Percentiles rank a stretch among this genome's conserved stretches.
Evolutionary conservation across 2,113 vertebrate genomes (phyloP).

Genomic region (Maccullochella peelii): DNA sequence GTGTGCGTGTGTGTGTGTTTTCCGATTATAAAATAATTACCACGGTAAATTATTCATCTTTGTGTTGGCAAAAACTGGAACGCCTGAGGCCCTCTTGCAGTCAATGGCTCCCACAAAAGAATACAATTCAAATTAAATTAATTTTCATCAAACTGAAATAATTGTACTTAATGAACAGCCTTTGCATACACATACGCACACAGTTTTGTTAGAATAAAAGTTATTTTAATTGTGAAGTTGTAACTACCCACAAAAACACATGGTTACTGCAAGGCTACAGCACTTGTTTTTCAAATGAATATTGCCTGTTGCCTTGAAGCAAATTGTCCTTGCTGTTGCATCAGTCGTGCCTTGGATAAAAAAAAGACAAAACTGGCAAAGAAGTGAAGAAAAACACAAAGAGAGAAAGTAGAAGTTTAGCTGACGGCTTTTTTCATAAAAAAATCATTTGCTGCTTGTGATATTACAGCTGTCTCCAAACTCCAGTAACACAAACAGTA

Average conservation of each 20-base stretch:
- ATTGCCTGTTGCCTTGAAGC: conserved; percentile 18
- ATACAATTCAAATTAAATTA: conserved; percentile 18
- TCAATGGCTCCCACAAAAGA: conserved; percentile 1
- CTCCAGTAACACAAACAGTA: conserved; percentile 20
- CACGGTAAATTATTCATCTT: conserved; percentile 49
- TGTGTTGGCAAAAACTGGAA: conserved; percentile 31
- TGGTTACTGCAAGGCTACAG: neutral
- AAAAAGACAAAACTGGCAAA: conserved; percentile 20
- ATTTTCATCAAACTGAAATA: conserved; percentile 25
- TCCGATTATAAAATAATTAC: conserved; percentile 39
- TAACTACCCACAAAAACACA: neutral
- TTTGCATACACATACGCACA: neutral
- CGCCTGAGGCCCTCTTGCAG: neutral
- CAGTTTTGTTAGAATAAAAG: conserved; percentile 8
- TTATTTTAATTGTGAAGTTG: neutral
- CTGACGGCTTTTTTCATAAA: conserved; percentile 49
- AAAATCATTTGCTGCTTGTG: conserved; percentile 28
- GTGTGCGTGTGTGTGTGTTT: conserved; percentile 16
- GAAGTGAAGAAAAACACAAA: conserved; percentile 23
- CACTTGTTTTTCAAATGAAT: conserved; percentile 9
- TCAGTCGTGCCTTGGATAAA: conserved; percentile 31
- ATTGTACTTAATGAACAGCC: conserved; percentile 10
- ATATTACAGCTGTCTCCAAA: conserved; percentile 6
- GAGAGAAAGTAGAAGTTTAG: conserved; percentile 38
- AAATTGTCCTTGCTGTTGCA: conserved; percentile 15